Base-by-base conservation (phyloP, 2,797 vertebrate species). In the Yasuhikotakia modesta region DNA sequence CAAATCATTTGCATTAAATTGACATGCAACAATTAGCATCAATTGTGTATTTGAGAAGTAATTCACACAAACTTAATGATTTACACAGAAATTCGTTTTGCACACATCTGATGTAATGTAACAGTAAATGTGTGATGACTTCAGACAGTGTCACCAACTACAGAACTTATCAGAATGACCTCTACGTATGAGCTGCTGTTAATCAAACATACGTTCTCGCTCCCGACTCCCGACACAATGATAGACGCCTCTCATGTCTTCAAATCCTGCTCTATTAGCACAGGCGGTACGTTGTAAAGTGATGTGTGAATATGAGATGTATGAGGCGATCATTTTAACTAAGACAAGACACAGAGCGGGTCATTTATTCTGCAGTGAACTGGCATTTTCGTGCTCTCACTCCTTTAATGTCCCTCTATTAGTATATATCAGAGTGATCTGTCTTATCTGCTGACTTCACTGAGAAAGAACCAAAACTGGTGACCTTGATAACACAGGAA, bases 341-440 rank as follows among this genome's bases (percentile, higher is more conserved):
- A 27, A 76, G 60, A 64, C 71, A 39, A 68, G 78, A 68, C 58
- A 68, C 50, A 3, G 63, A 22, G 65, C 21, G 12, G 70, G 70
- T 76, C 58, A 86, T 82, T 74, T 77, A 75, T 82, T 79, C 77
- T 77, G 80, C 73, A 13, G 13, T 35, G 76, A 79, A 79, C 78
- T 79, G 79, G 53, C 73, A 77, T 82, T 86, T 67, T 75, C 78
- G 81, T 67, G 75, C 72, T 74, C 66, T 66, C 46, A 39, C 74
- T 81, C 82, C 78, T 82, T 86, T 86, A 88, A 84, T 79, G 80
- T 81, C 72, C 83, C 79, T 73, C 81, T 82, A 83, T 80, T 87
- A 85, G 65, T 73, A 81, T 75, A 81, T 82, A 82, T 85, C 70
- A 78, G 75, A 43, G 82, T 66, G 61, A 85, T 87, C 83, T 66